Percentiles rank a stretch among this genome's conserved stretches.
phyloP scores from a whole-genome alignment of 2,113 vertebrate genomes.

The Tupaia chinensis region DNA sequence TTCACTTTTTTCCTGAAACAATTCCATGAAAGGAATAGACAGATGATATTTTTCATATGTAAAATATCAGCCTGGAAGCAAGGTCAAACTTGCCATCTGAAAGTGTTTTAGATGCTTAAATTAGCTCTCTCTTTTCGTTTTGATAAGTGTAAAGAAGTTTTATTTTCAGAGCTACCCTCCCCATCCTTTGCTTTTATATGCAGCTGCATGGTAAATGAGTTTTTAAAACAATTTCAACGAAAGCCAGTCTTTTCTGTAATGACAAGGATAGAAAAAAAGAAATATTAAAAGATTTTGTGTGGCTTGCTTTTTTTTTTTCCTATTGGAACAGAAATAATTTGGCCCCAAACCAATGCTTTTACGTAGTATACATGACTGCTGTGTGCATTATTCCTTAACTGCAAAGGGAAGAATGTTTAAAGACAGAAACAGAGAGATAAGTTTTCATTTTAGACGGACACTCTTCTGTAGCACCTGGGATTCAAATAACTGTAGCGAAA shows the following conservation, averaged over 20 bases:
- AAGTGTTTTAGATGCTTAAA: not conserved
- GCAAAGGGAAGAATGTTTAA: not conserved
- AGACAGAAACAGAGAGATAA: not conserved
- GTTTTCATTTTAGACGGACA: not conserved
- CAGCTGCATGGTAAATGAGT: constrained; percentile 51
- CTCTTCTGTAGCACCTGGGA: not conserved
- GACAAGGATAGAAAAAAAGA: constrained; percentile 36
- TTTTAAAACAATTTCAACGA: constrained; percentile 34
- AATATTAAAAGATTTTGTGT: constrained; percentile 32
- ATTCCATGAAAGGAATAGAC: not conserved
- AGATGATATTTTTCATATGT: not conserved
- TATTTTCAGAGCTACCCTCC: not conserved
- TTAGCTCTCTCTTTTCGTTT: not conserved
- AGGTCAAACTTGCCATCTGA: not conserved
- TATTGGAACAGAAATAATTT: constrained; percentile 39
- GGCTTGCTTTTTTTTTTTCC: not conserved
- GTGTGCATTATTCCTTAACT: not conserved
- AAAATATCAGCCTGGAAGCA: constrained; percentile 13
- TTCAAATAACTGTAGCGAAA: constrained; percentile 43
- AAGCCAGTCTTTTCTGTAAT: constrained; percentile 30
- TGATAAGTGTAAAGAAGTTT: not conserved
- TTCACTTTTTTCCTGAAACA: not conserved
- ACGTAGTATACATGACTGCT: not conserved
- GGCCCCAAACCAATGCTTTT: not conserved
- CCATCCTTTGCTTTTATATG: not conserved